A percentile compares a stretch with the other conserved stretches of the same genome.
Conservation (phyloP, 2,797 vertebrate genomes). For the Myripristis jacobus region DNA sequence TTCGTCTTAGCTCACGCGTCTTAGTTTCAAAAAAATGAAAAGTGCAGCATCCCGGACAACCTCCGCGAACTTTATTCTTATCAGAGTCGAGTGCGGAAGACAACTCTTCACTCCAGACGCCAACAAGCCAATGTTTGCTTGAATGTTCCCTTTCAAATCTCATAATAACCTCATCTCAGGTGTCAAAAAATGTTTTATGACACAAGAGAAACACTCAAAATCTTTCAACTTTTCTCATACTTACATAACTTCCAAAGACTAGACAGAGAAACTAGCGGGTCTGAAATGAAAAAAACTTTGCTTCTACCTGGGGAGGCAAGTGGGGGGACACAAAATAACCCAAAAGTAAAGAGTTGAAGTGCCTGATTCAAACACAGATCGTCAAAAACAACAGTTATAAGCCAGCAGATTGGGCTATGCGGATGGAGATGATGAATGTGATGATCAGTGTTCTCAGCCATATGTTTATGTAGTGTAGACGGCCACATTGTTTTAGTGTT, state of each 20-base stretch:
- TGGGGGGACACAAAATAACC: not conserved
- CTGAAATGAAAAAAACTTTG: not conserved
- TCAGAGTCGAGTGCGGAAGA: not conserved
- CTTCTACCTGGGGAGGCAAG: not conserved
- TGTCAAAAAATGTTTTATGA: slow-evolving; percentile 7
- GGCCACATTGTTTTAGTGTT: no score
- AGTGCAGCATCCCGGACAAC: not conserved
- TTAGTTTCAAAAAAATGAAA: not conserved
- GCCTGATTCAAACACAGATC: no score
- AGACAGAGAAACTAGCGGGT: slow-evolving; percentile 9
- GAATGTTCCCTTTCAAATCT: no score
- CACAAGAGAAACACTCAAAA: slow-evolving; percentile 1
- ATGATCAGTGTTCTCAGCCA: no score
- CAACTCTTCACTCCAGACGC: not conserved
- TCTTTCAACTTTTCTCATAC: not conserved
- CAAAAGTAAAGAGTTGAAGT: not conserved
- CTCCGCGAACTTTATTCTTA: not conserved
- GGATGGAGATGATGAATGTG: no score
- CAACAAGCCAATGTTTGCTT: no score
- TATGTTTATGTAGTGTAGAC: no score
- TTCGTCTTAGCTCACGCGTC: not conserved
- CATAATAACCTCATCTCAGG: not conserved
- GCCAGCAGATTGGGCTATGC: no score
- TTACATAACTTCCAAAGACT: not conserved
- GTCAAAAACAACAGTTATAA: no score